A percentile compares a stretch with the other conserved stretches of the same genome.
These are phyloP conservation scores for Himalopsyche japonica DNA, from an alignment of 2,888 invertebrate genomes.

Conservation along the genomic window DNA sequence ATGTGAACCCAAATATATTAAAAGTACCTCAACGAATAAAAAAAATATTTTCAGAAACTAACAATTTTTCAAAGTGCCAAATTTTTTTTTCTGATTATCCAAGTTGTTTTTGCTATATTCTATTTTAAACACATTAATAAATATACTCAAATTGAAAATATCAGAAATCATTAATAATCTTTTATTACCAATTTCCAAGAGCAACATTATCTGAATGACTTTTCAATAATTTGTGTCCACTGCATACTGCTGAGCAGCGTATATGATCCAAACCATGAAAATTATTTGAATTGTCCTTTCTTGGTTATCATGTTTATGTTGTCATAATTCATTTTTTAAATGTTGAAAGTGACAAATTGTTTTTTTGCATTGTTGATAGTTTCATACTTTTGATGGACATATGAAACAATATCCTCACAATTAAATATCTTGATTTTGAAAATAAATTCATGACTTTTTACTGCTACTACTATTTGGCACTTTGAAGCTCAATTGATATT, in stretches of 20 bases:
- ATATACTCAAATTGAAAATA: background rate
- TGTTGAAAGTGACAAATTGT: too few relatives aligned
- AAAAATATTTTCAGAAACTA: slow-evolving; percentile 22
- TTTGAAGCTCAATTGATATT: slow-evolving; percentile 7
- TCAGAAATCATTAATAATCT: background rate
- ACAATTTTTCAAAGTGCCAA: slow-evolving; percentile 25
- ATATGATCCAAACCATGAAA: too few relatives aligned
- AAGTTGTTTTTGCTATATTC: background rate
- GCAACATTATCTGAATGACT: background rate
- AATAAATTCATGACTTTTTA: background rate
- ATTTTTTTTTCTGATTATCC: background rate
- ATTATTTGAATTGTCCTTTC: too few relatives aligned
- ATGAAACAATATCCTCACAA: too few relatives aligned
- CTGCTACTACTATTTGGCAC: slow-evolving; percentile 15
- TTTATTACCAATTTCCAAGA: background rate
- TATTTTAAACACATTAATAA: background rate
- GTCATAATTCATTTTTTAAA: background rate
- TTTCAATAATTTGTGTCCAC: background rate
- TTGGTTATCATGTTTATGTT: too few relatives aligned
- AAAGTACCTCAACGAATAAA: slow-evolving; percentile 33
- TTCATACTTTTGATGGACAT: too few relatives aligned
- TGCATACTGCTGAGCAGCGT: too few relatives aligned
- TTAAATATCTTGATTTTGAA: too few relatives aligned
- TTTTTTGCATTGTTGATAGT: too few relatives aligned
- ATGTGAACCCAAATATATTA: slow-evolving; percentile 18